Evolutionary conservation across 2,797 vertebrate species (phyloP).

Genomic region (Kryptolebias ocellatus): DNA sequence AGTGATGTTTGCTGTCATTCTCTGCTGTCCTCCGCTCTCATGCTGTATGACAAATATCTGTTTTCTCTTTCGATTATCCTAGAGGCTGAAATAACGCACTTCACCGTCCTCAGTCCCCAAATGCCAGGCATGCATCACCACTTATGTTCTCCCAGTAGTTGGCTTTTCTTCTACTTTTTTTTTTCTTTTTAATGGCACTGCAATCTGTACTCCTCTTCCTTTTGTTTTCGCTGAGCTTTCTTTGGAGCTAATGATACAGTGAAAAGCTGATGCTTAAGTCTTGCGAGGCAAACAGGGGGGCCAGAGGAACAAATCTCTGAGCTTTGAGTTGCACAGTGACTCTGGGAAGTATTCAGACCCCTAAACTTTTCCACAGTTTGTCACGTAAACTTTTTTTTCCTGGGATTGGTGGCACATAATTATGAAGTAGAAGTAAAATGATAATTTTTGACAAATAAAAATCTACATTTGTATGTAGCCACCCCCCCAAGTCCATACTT

Average conservation of each 20-base stretch:
- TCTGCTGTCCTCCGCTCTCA: conserved; percentile 53
- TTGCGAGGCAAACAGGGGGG: conserved; percentile 22
- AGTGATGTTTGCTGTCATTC: conserved; percentile 58
- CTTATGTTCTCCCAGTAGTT: conserved; percentile 47
- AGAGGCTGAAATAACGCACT: conserved; percentile 65
- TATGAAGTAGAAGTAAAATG: too few relatives aligned
- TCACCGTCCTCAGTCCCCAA: conserved; percentile 50
- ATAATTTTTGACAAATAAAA: too few relatives aligned
- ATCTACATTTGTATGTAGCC: too few relatives aligned
- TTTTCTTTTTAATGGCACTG: neutral
- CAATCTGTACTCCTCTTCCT: conserved; percentile 1
- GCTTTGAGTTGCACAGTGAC: conserved; percentile 17
- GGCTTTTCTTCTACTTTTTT: neutral
- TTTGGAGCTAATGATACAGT: conserved; percentile 55
- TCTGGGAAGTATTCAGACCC: too few relatives aligned
- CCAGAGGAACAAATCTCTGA: conserved; percentile 42
- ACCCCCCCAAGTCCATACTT: too few relatives aligned
- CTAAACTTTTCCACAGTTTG: too few relatives aligned
- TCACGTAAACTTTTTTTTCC: too few relatives aligned
- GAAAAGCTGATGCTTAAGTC: conserved; percentile 43
- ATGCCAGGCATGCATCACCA: conserved; percentile 65
- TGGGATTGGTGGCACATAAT: too few relatives aligned
- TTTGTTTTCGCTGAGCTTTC: conserved; percentile 35
- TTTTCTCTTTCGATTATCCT: conserved; percentile 66
- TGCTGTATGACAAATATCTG: conserved; percentile 67